Conservation (phyloP, 2,888 invertebrate species). For the Sericinus montela region DNA sequence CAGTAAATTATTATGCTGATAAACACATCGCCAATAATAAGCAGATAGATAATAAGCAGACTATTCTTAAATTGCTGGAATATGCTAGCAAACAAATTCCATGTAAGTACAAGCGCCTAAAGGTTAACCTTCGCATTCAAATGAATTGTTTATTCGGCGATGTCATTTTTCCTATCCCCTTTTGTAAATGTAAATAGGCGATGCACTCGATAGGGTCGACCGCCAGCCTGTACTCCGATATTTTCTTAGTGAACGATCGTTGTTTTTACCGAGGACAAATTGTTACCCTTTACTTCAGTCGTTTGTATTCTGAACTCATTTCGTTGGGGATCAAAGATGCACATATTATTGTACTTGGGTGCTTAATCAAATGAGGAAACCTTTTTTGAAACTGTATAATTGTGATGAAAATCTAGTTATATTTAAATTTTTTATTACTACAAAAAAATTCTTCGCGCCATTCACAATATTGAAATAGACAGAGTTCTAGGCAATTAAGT, state of each 20-base stretch:
- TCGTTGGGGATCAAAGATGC: conserved; percentile 29
- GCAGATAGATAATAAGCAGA: too few relatives aligned
- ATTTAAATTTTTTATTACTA: too few relatives aligned
- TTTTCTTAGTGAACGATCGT: conserved; percentile 39
- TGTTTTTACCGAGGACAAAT: conserved; percentile 31
- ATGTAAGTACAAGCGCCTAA: conserved; percentile 1
- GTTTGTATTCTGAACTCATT: conserved; percentile 55
- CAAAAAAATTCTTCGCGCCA: too few relatives aligned
- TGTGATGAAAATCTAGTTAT: too few relatives aligned
- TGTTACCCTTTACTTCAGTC: conserved; percentile 40
- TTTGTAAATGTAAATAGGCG: conserved; percentile 52
- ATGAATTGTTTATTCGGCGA: conserved; percentile 28
- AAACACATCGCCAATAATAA: too few relatives aligned
- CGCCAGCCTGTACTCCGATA: conserved; percentile 31
- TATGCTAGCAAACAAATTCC: too few relatives aligned
- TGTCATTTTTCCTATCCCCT: conserved; percentile 44
- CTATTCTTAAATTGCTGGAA: too few relatives aligned
- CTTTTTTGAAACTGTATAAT: too few relatives aligned
- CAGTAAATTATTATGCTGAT: too few relatives aligned
- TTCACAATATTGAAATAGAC: too few relatives aligned
- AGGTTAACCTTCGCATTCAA: conserved; percentile 28
- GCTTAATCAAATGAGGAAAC: background rate
- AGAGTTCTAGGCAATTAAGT: too few relatives aligned
- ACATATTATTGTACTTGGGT: background rate
- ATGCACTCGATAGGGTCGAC: conserved; percentile 37